Conservation (phyloP, 2,113 vertebrate species). For the Balaeniceps rex region DNA sequence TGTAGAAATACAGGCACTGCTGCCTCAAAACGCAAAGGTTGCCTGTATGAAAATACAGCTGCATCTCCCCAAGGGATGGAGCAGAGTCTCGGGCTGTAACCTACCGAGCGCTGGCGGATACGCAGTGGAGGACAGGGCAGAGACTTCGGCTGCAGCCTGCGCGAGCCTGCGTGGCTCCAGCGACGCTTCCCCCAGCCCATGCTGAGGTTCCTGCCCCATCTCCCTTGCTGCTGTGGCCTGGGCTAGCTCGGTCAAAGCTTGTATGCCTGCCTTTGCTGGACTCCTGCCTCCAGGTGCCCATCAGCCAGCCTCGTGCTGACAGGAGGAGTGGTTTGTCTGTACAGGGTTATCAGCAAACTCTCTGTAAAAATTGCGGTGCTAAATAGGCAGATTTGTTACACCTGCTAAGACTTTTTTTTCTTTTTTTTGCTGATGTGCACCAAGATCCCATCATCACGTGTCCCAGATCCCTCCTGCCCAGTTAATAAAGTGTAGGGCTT, state of each 20-base stretch:
- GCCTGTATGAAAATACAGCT: background rate
- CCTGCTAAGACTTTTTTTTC: background rate
- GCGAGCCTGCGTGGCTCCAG: background rate
- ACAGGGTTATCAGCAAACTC: background rate
- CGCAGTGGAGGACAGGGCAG: background rate
- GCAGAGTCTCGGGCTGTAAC: background rate
- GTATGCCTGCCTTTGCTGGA: background rate
- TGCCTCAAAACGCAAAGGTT: background rate
- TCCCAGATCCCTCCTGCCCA: background rate
- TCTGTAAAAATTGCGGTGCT: background rate
- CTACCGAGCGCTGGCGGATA: background rate
- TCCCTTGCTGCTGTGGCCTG: background rate
- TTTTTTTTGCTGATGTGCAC: background rate
- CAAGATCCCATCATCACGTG: background rate
- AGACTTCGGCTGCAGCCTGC: background rate
- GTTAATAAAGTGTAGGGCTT: background rate
- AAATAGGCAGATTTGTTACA: background rate
- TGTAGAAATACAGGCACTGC: background rate
- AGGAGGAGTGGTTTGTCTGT: background rate
- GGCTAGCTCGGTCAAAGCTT: background rate
- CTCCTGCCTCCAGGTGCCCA: background rate
- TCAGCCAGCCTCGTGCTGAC: background rate
- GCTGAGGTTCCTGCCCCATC: background rate
- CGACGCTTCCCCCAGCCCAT: rapidly evolving
- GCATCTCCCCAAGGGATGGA: background rate